phyloP scores from a whole-genome alignment of 2,888 invertebrate genomes.

The Dromius quadrimaculatus region DNA sequence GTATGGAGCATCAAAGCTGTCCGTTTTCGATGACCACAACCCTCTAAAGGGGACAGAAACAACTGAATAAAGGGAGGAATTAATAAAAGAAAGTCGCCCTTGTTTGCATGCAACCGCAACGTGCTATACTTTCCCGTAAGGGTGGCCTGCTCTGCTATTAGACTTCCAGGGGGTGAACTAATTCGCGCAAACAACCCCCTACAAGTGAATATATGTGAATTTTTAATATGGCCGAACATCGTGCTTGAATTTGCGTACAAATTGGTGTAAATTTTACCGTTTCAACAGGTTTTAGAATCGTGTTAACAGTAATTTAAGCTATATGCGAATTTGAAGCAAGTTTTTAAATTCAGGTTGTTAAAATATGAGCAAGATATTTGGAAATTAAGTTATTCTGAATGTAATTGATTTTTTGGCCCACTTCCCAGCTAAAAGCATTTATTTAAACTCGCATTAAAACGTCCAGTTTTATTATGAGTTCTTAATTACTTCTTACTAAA shows the following conservation, averaged over 20 bases:
- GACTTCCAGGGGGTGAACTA: constrained; percentile 38
- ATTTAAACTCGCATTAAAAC: constrained; percentile 19
- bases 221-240: constrained; percentile 37
- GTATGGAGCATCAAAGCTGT: constrained; percentile 22
- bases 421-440: constrained; percentile 1
- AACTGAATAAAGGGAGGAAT: constrained; percentile 54
- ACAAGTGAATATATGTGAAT: constrained; percentile 37
- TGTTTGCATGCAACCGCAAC: constrained; percentile 57
- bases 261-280: constrained; percentile 29
- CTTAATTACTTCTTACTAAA: constrained; percentile 16
- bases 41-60: constrained; percentile 21
- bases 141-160: constrained; percentile 47
- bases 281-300: constrained; percentile 39
- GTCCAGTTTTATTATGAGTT: constrained; percentile 15
- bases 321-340: constrained; percentile 11
- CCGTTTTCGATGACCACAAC: constrained; percentile 31
- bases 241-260: constrained; percentile 33
- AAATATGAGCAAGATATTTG: constrained; percentile 2
- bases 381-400: constrained; percentile 16
- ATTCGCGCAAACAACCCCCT: constrained; percentile 43
- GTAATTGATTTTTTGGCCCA: constrained; percentile 28
- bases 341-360: constrained; percentile 3
- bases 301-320: constrained; percentile 26
- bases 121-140: constrained; percentile 11
- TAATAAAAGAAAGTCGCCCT: constrained; percentile 59